Percentiles rank a stretch among this genome's conserved stretches.
Evolutionary conservation across 2,888 invertebrate species (phyloP).

Genomic region (Drosophila recens): DNA sequence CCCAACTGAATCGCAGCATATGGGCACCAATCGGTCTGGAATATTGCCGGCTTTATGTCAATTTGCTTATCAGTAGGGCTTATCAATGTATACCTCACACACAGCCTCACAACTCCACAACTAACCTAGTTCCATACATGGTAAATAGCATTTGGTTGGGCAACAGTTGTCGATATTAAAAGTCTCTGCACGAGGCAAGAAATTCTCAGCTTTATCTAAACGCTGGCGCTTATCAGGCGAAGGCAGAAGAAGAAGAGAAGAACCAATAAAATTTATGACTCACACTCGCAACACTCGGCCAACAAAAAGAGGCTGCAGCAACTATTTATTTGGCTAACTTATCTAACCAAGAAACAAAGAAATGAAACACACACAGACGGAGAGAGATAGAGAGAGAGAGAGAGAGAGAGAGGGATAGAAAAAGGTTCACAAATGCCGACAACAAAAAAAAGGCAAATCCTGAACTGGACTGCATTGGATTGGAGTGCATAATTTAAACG

Average conservation of each 20-base stretch:
- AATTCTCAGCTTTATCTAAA: conserved; percentile 69
- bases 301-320: conserved; percentile 65
- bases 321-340: conserved; percentile 60
- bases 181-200: conserved; percentile 11
- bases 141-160: conserved; percentile 33
- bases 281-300: conserved; percentile 53
- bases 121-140: conserved; percentile 52
- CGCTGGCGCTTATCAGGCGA: conserved; percentile 75
- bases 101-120: conserved; percentile 39
- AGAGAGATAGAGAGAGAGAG: background rate
- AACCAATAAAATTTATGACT: conserved; percentile 71
- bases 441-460: conserved; percentile 33
- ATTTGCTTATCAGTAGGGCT: conserved; percentile 56
- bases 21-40: conserved; percentile 48
- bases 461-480: conserved; percentile 46
- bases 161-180: conserved; percentile 46
- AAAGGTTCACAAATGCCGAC: conserved; percentile 61
- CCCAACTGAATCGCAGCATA: background rate
- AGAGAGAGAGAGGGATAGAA: conserved; percentile 4
- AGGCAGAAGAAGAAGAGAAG: conserved; percentile 31
- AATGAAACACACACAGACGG: conserved; percentile 3
- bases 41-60: conserved; percentile 24
- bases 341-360: conserved; percentile 45
- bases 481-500: conserved; percentile 82
- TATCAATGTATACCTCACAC: conserved; percentile 38